Evolutionary conservation across 2,113 vertebrate species (phyloP), one percentile per base, ranked within the genome.

Genomic region (Corythornis cristatus): DNA sequence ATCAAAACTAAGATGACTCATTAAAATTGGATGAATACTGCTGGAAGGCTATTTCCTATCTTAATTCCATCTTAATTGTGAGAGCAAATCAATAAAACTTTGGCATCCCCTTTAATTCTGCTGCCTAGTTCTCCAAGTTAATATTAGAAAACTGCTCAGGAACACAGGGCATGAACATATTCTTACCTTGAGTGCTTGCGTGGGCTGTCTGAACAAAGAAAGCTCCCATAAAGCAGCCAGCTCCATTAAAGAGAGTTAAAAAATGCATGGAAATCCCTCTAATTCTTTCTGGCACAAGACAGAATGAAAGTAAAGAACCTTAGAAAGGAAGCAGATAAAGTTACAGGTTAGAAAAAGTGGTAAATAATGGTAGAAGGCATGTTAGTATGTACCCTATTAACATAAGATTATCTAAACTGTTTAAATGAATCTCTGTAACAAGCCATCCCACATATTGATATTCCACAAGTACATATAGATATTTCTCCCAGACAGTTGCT

Each of bases 241-340:
- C 97, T 96, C 98, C 99, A 33, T 98, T 99, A 95, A 98, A 98
- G n/a, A 99, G 97, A 8, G 98, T 98, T 94, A 99, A 98, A 83
- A 98, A 98, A 92, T 98, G 98, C 97, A 98, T 96, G 72, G 98
- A 98, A 62, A 98, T 98, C 40, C 98, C 98, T 97, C 98, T 97
- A 79, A 99, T 94, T 88, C 98, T 97, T 77, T 93, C 96, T 8
- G 99, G 98, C 28, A 98, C 98, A 86, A 98, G 97, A 79, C 96
- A 65, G 92, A 98, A 98, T 26, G 98, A 98, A 87, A 99, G 98
- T 22, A 98, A 92, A 31, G 98, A 98, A 93, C 98, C 99, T 99
- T 70, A 51, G 78, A 77, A 90, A 73, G 60, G 45, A 97, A 95
- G 43, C 31, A 85, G 51, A 89, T 8, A 89, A 2, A 82, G 50